A percentile compares a stretch with the other conserved stretches of the same genome.
Evolutionary conservation across 2,888 invertebrate genomes (phyloP).

Genomic region (Reticulitermes lucifugus): DNA sequence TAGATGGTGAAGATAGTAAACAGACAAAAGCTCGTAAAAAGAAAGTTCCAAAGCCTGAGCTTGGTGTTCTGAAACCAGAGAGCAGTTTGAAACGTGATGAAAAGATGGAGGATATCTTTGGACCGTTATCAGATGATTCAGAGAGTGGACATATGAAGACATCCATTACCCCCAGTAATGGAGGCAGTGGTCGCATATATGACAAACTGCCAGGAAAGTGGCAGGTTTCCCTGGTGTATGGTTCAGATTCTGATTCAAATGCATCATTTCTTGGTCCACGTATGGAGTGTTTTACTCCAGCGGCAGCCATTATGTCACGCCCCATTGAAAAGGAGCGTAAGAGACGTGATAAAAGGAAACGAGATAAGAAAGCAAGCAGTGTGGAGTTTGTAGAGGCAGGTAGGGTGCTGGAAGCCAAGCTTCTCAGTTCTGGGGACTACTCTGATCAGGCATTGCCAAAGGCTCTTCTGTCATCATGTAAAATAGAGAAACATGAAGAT

Average conservation of each 20-base stretch:
- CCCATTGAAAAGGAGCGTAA: conserved; percentile 72
- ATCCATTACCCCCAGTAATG: conserved; percentile 42
- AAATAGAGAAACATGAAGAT: conserved; percentile 39
- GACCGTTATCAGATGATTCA: conserved; percentile 82
- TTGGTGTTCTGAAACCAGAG: conserved; percentile 43
- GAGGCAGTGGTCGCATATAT: conserved; percentile 48
- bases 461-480: neutral
- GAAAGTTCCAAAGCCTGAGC: conserved; percentile 57
- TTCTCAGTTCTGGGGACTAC: conserved; percentile 68
- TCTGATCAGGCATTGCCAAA: conserved; percentile 64
- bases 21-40: conserved; percentile 61
- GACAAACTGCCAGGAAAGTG: conserved; percentile 58
- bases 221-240: conserved; percentile 63
- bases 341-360: conserved; percentile 66
- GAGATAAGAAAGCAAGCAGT: conserved; percentile 56
- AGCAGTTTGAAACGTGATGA: conserved; percentile 73
- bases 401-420: conserved; percentile 83
- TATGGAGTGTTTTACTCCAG: conserved; percentile 43
- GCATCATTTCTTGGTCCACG: conserved; percentile 32
- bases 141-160: conserved; percentile 58
- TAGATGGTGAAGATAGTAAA: conserved; percentile 62
- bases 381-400: conserved; percentile 82
- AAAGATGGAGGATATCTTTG: conserved; percentile 91
- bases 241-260: conserved; percentile 67
- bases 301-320: conserved; percentile 30